A percentile compares a stretch with the other conserved stretches of the same genome.
Evolutionary conservation across 2,797 vertebrate species (phyloP).

Genomic region (Staurois parvus): DNA sequence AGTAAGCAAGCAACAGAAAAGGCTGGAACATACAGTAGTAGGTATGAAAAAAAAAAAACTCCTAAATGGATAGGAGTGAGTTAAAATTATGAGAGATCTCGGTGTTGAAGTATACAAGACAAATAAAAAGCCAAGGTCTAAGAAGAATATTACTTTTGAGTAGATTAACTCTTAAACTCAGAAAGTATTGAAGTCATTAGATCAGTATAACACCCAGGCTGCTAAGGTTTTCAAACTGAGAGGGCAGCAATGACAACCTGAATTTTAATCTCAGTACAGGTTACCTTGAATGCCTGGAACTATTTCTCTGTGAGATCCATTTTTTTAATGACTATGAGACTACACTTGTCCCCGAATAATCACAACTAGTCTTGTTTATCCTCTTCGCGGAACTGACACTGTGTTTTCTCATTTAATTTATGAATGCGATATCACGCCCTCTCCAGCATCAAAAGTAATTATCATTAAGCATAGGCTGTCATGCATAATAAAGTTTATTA

Average conservation of each 20-base stretch:
- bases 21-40: no score
- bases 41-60: no score
- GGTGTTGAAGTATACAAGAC: no score
- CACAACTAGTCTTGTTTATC: background rate
- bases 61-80: no score
- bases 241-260: background rate
- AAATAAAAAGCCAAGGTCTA: no score
- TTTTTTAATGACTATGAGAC: background rate
- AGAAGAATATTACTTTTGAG: no score
- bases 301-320: background rate
- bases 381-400: conserved; percentile 4
- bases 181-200: no score
- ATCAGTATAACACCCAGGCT: no score
- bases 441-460: conserved; percentile 37
- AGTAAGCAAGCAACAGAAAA: no score
- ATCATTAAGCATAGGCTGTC: conserved; percentile 40
- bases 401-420: conserved; percentile 22
- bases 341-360: background rate
- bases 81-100: no score
- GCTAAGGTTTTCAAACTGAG: no score
- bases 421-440: conserved; percentile 25
- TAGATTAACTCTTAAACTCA: no score
- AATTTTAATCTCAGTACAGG: background rate
- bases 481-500: conserved; percentile 30
- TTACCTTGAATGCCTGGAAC: background rate